Evolutionary conservation across 2,797 vertebrate genomes (phyloP), one percentile per base, ranked within the genome.

Genomic region (Chaenodraco wilsoni): DNA sequence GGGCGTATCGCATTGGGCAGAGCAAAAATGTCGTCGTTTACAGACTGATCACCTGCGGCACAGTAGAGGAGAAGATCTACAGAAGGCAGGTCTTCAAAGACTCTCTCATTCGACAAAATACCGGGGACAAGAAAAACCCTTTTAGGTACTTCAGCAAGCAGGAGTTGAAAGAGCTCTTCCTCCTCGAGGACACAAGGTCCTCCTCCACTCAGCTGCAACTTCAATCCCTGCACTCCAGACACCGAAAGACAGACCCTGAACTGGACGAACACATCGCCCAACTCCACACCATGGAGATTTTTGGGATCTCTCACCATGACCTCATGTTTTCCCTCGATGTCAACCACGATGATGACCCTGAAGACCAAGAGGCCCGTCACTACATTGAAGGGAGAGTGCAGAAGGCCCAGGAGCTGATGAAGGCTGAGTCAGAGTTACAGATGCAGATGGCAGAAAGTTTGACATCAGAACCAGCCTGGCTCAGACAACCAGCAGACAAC

Each of bases 61-160:
- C 97, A 0, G 96, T 99, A 70, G 98, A 99, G 84, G 97, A 99
- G 84, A 99, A 98, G 81, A 99, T 99, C 77, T 99, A 99, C 83
- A 92, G 97, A 31, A 89, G 97, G 23, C 97, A 99, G 81, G 92
- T 99, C 23, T 99, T 99, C 88, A 99, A 99, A 82, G 97, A 98
- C 73, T 98, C 98, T 0, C 79, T 99, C 59, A 97, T 98, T 79
- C 92, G 96, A 48, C 98, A 99, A 92, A 97, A 90, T 40, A 98
- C 96, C 0, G 98, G 97, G 0, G 97, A 99, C 80, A 97, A 96
- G 62, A 99, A 98, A 92, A 98, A 99, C 84, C 98, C 96, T 0
- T 97, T 96, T 27, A 91, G 97, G 1, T 99, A 99, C 89, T 99
- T 99, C 84, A 96, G 95, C 85, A 96, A 95, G 52, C 97, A 99